Conservation (phyloP, 2,113 vertebrate genomes). For the Leuciscus idus region DNA sequence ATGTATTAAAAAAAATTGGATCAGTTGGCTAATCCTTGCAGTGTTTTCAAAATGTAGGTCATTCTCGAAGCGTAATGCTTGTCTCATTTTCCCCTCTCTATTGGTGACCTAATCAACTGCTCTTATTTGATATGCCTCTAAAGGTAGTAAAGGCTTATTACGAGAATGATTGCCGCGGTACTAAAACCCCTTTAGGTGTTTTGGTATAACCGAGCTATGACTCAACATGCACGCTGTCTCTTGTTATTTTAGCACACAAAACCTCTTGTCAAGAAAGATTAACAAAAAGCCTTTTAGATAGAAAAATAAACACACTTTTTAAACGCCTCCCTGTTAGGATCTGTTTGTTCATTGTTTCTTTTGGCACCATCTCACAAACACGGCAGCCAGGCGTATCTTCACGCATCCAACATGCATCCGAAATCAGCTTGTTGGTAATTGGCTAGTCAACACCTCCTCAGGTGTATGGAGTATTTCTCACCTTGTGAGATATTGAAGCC, state of each 20-base stretch:
- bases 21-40: constrained; percentile 28
- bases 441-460: constrained; percentile 65
- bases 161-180: background rate
- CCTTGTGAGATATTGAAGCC: constrained; percentile 58
- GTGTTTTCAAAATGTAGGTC: constrained; percentile 32
- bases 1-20: constrained; percentile 16
- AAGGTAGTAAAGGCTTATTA: background rate
- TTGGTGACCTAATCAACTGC: constrained; percentile 27
- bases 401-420: constrained; percentile 56
- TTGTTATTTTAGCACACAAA: constrained; percentile 25
- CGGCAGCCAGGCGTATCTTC: constrained; percentile 49
- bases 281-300: constrained; percentile 48
- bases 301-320: constrained; percentile 40
- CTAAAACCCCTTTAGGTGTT: background rate
- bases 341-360: constrained; percentile 52
- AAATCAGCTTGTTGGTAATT: constrained; percentile 66
- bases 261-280: constrained; percentile 54
- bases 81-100: background rate
- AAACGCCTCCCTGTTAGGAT: constrained; percentile 49
- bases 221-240: constrained; percentile 8
- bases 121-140: constrained; percentile 32
- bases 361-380: constrained; percentile 58
- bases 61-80: background rate
- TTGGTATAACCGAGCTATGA: constrained; percentile 19
- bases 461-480: constrained; percentile 45